Evolutionary conservation across 2,888 invertebrate species (phyloP).

Genomic region (Leistus spinibarbis): DNA sequence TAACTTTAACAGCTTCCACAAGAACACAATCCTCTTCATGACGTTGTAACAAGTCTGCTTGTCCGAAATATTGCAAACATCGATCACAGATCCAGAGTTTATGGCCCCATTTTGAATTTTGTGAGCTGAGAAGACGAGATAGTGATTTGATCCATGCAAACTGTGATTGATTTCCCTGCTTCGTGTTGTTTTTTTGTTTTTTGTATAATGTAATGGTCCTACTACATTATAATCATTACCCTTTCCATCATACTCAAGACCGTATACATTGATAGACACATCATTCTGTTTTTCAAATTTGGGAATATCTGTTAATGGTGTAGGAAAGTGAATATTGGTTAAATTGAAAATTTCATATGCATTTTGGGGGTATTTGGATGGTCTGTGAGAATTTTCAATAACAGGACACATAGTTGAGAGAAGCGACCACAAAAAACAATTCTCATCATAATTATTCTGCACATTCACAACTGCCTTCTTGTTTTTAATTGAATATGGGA

Average conservation of each 20-base stretch:
- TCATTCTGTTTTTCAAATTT: slow-evolving; percentile 40
- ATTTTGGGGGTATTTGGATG: slow-evolving; percentile 22
- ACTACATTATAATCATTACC: slow-evolving; percentile 1
- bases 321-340: slow-evolving; percentile 21
- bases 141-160: slow-evolving; percentile 26
- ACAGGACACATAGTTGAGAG: slow-evolving; percentile 37
- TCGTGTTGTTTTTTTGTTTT: slow-evolving; percentile 8
- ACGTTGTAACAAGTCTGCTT: neutral
- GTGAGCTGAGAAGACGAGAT: neutral
- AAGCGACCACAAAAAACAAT: slow-evolving; percentile 41
- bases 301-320: slow-evolving; percentile 24
- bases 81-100: slow-evolving; percentile 14
- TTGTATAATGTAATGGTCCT: slow-evolving; percentile 19
- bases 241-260: slow-evolving; percentile 4
- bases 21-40: slow-evolving; percentile 7
- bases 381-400: slow-evolving; percentile 6
- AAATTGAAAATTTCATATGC: slow-evolving; percentile 32
- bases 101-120: neutral
- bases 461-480: too few relatives aligned
- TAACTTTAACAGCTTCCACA: slow-evolving; percentile 18
- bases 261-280: slow-evolving; percentile 38
- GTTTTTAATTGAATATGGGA: too few relatives aligned
- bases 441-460: too few relatives aligned
- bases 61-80: slow-evolving; percentile 24
- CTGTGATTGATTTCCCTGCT: slow-evolving; percentile 10